Conservation (phyloP, 2,888 invertebrate genomes). For the Seira sanloemensis region DNA sequence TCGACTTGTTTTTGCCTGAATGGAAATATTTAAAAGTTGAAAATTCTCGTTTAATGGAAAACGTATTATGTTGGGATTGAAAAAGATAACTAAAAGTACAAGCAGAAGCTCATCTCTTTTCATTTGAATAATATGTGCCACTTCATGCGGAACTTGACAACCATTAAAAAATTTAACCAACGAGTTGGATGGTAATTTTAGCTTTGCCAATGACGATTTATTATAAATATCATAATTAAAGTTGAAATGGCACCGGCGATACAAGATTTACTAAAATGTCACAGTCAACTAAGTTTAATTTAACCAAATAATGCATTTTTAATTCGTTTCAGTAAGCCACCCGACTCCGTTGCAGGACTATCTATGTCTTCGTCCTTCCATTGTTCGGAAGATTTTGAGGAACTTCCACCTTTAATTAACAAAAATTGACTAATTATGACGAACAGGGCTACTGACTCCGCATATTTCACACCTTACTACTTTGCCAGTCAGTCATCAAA, state of each 20-base stretch:
- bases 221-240: not conserved
- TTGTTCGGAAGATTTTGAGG: constrained; percentile 26
- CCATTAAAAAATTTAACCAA: not conserved
- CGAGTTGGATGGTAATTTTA: not conserved
- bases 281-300: not conserved
- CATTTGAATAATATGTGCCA: too few relatives aligned
- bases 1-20: constrained; percentile 45
- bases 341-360: constrained; percentile 76
- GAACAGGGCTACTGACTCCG: too few relatives aligned
- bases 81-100: not conserved
- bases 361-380: constrained; percentile 37
- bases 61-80: not conserved
- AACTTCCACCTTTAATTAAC: constrained; percentile 55
- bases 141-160: too few relatives aligned
- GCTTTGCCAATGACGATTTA: not conserved
- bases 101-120: not conserved
- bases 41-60: not conserved
- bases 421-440: constrained; percentile 16
- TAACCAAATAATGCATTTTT: constrained; percentile 81
- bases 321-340: constrained; percentile 79
- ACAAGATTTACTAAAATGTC: not conserved
- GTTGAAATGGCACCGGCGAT: not conserved
- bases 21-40: not conserved
- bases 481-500: too few relatives aligned
- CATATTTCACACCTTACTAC: too few relatives aligned